Conservation (phyloP, 35 echinoderm and acorn worm genomes). For the Diadema setosum region DNA sequence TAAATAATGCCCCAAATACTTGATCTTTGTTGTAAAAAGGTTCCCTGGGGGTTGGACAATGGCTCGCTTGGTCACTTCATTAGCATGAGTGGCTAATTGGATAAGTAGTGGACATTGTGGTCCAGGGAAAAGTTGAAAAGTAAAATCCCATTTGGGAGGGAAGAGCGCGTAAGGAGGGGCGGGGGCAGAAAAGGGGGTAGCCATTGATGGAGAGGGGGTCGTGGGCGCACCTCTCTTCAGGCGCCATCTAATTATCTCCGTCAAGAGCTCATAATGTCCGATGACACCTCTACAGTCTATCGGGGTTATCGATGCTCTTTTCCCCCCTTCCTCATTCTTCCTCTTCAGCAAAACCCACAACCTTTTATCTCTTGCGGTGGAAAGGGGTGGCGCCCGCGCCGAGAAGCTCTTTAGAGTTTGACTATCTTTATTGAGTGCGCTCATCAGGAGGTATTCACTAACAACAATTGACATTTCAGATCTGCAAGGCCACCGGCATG, state of each 20-base stretch:
- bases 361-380: neutral
- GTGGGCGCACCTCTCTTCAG: too few species aligned
- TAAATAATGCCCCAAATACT: neutral
- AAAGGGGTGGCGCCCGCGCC: neutral
- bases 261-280: slow-evolving; percentile 15
- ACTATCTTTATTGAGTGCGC: slow-evolving; percentile 16
- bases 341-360: too few species aligned
- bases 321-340: neutral
- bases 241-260: slow-evolving; percentile 29
- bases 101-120: slow-evolving; percentile 55
- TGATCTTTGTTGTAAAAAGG: neutral
- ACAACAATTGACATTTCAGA: slow-evolving; percentile 6
- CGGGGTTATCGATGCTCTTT: neutral
- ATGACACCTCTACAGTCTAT: slow-evolving; percentile 9
- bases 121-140: slow-evolving; percentile 15
- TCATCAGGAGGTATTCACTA: slow-evolving; percentile 10
- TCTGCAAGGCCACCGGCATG: slow-evolving; percentile 1
- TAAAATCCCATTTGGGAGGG: slow-evolving; percentile 19
- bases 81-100: slow-evolving; percentile 68
- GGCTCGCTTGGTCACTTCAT: slow-evolving; percentile 3
- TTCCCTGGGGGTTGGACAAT: neutral
- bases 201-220: neutral
- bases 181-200: neutral
- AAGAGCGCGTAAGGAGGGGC: neutral
- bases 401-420: neutral